Base-by-base conservation (phyloP, 2,797 vertebrate genomes). In the Diceros bicornis region DNA sequence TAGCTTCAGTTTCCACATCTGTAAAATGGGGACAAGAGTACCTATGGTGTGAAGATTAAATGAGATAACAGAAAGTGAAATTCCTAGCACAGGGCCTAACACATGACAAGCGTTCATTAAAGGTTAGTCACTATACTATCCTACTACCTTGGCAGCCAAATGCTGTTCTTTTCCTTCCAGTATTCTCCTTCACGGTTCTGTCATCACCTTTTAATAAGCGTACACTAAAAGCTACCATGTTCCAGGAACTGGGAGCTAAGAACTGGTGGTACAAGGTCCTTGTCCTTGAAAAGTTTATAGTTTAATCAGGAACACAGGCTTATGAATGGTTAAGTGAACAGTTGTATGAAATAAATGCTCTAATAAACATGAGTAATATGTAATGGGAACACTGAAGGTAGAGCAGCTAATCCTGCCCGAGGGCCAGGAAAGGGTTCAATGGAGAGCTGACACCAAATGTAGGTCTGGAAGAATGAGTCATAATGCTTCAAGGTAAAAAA, bases 361-460 rank as follows among this genome's bases (percentile, higher is more conserved):
- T 66, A 83, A 85, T 55, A 87, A 92, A 72, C 29, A 47, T 71
- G 66, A 77, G 82, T 66, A 34, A 88, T 41, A 75, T 47, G 13
- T 69, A 64, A 79, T 27, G 25, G 74, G 44, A 93, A 89, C 62
- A 68, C 29, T 72, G 62, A 89, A 50, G 55, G 50, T 2, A 61
- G 75, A 74, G 27, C 21, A 69, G 89, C 81, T 75, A 88, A 82
- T 12, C 23, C 47, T 92, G 41, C 74, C 57, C 81, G 6, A 84
- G 57, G 52, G 64, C 44, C 34, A 89, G 34, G 55, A 69, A 81
- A 85, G 4, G 13, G 69, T 78, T 90, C 59, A 57, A 34, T 74
- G 29, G 92, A 83, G 66, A 88, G 88, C 13, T 64, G 87, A 75
- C 91, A 32, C 61, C 71, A 89, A 92, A 91, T 62, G 27, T 6